Evolutionary conservation across 1,140 invertebrate genomes (phyloP), one percentile per base, ranked within the genome.

Genomic region (Pogonomyrmex californicus): DNA sequence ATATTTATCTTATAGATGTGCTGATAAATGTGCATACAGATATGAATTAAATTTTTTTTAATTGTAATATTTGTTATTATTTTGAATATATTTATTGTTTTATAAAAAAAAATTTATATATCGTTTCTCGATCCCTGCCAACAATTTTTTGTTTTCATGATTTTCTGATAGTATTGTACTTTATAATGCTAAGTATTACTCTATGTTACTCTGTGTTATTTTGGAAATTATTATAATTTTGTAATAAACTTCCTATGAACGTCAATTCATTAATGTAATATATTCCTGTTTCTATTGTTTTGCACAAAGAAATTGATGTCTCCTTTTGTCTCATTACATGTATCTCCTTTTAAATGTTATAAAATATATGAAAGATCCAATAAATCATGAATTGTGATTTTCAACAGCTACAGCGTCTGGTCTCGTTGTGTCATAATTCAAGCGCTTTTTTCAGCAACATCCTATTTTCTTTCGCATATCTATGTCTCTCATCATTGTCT

Each of bases 201-300:
- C 65, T 68, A 68, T 68, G 41, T 68, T 68, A 68, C 65, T 68
- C 65, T 68, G 63, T 65, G 65, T 68, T 71, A 71, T 58, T 73
- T 56, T 73, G 51, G 4, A 10, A 41, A 73, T 51, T 73, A 73
- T 56, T 56, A 41, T 73, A 75, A 30, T 75, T 58, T 75, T 23
- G n/a, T 58, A 12, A 38, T 41, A 56, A 75, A 75, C 10, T 38
- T 23, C 23, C 58, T 56, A 56, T 56, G 10, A 3, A 56, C 17
- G 10, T 75, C 10, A 10, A 5, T 56, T 38, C 14, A 12, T 5
- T 7, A 14, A 33, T 51, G 68, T 41, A 71, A 36, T 30, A 12
- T 47, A 54, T 73, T 33, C 9, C 49, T 0, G 4, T 54, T 73
- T 58, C 51, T 75, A 54, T 58, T 75, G 71, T 38, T 75, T 75